These are phyloP conservation scores for Xiphophorus maculatus DNA, from an alignment of 2,113 vertebrate genomes.

Conservation along the genomic window DNA sequence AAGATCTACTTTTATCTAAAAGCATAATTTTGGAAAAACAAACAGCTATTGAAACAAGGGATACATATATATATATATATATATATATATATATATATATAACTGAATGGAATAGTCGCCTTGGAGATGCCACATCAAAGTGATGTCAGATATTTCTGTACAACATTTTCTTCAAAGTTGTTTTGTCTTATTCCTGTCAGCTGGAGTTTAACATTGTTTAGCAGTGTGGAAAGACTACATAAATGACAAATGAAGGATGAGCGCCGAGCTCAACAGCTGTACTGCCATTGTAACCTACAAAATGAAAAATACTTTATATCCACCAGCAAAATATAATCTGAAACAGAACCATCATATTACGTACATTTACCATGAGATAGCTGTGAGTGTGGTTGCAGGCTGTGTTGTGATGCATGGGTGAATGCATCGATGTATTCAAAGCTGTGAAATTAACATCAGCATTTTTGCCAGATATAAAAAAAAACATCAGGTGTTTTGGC, in stretches of 20 bases:
- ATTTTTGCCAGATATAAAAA: slow-evolving; percentile 43
- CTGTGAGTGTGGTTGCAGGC: slow-evolving; percentile 27
- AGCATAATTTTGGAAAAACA: not conserved
- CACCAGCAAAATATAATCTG: slow-evolving; percentile 14
- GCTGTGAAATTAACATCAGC: slow-evolving; percentile 23
- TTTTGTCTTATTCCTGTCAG: not conserved
- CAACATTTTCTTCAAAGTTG: not conserved
- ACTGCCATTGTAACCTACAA: not conserved
- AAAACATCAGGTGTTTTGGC: slow-evolving; percentile 18
- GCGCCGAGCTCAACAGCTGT: not conserved
- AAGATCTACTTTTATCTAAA: not conserved
- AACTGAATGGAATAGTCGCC: not conserved
- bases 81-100: not conserved
- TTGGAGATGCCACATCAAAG: not conserved
- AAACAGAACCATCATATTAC: slow-evolving; percentile 36
- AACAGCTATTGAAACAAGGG: not conserved
- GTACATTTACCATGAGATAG: slow-evolving; percentile 42
- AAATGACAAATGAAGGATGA: not conserved
- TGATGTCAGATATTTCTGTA: not conserved
- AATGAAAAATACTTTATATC: slow-evolving; percentile 13
- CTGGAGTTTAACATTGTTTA: not conserved
- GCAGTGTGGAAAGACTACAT: not conserved
- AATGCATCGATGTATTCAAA: slow-evolving; percentile 23
- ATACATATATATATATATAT: no score
- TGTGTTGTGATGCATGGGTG: slow-evolving; percentile 1